Evolutionary conservation across 2,113 vertebrate species (phyloP), one percentile per base, ranked within the genome.

Genomic region (Actinemys pallida): DNA sequence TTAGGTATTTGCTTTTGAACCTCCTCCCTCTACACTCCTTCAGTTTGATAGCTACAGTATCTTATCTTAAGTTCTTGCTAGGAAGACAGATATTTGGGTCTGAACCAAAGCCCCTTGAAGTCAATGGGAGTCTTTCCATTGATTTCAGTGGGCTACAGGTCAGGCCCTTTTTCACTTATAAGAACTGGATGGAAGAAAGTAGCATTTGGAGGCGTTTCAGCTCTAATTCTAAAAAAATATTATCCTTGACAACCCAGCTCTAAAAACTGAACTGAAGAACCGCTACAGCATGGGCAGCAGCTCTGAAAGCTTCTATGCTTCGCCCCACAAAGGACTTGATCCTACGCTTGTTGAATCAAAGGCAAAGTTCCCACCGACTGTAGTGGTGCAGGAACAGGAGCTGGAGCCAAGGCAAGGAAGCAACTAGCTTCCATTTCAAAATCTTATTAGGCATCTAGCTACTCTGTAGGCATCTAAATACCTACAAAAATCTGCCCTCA

Each of bases 1-100:
- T 96, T 92, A 94, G 94, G 95, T 85, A 94, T 97, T 96, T 96
- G 65, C 50, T 96, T 88, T 94, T 85, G 76, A 35, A 90, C 85
- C 76, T 49, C 35, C 87, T 92, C 92, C 93, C 80, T 88, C 94
- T 91, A 24, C 82, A n/a, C 84, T 96, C 49, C 52, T 90, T 78
- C 84, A 57, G 10, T 88, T 85, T 95, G 90, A 59, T 50, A 94
- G 53, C 50, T 82, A 87, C 59, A 89, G 93, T 84, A 85, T 72
- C 94, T 62, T 62, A 50, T 94, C 50, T 89, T 79, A 97, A 94
- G 86, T 72, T 45, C 49, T 78, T 19, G 62, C 83, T 72, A 50
- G 47, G 62, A 85, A 83, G 83, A 95, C 90, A 97, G 82, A 96
- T 62, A 49, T 93, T 90, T 97, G 39, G 72, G 75, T 90, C 50